Evolutionary conservation across 2,797 vertebrate genomes (phyloP).

Genomic region (Eidolon dupreanum): DNA sequence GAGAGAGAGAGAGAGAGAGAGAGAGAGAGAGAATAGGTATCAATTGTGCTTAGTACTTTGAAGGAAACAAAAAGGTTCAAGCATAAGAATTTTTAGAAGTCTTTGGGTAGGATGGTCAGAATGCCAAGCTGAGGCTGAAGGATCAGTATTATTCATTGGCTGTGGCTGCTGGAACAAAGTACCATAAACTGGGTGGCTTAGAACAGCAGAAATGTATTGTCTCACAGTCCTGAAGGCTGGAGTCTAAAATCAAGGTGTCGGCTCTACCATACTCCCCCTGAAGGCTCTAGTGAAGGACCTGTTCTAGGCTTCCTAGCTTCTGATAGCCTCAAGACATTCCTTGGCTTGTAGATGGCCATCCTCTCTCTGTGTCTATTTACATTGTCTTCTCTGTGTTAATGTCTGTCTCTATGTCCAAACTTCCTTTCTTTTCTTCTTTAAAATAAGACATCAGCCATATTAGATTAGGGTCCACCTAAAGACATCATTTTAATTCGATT

Average conservation of each 20-base stretch:
- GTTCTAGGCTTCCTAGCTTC: not conserved
- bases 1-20: not conserved
- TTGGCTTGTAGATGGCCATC: not conserved
- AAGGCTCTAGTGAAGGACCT: not conserved
- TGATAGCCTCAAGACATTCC: too few relatives aligned
- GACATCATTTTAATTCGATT: not conserved
- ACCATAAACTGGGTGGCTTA: not conserved
- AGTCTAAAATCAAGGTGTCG: not conserved
- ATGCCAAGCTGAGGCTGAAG: not conserved
- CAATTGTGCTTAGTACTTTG: not conserved
- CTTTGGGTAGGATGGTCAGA: not conserved
- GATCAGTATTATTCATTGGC: not conserved
- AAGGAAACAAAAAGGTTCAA: not conserved
- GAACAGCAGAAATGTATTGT: not conserved
- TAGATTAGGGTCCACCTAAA: not conserved
- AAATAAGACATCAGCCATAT: not conserved
- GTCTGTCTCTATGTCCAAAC: not conserved
- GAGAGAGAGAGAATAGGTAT: not conserved
- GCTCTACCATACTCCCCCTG: not conserved
- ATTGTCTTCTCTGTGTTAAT: not conserved
- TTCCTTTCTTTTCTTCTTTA: not conserved
- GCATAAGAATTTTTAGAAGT: not conserved
- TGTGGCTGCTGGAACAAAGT: not conserved
- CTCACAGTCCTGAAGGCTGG: not conserved
- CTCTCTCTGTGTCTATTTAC: not conserved